Conservation (phyloP, 2,888 invertebrate species). For the Campoplex capitator region DNA sequence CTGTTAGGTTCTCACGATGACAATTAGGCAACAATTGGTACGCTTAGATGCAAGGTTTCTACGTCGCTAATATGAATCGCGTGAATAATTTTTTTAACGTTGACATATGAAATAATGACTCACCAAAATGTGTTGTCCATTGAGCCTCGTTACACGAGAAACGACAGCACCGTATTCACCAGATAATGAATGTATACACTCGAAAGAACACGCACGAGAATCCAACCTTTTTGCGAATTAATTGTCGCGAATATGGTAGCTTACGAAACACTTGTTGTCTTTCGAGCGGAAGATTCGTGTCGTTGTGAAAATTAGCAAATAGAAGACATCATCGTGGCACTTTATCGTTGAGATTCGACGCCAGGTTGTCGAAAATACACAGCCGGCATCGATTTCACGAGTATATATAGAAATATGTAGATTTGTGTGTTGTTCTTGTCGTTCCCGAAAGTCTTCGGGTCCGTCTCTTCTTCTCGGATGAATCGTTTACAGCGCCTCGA, state of each 20-base stretch:
- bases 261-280: neutral
- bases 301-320: neutral
- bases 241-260: neutral
- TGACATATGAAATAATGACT: constrained; percentile 53
- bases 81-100: constrained; percentile 27
- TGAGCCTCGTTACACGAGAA: constrained; percentile 58
- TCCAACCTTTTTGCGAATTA: constrained; percentile 3
- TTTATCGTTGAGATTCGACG: constrained; percentile 37
- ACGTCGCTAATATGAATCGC: constrained; percentile 42
- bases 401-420: neutral
- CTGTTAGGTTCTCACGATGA: neutral
- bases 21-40: constrained; percentile 24
- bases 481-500: constrained; percentile 53
- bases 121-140: constrained; percentile 69
- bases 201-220: constrained; percentile 23
- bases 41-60: neutral
- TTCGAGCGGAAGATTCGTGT: constrained; percentile 36
- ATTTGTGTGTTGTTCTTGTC: constrained; percentile 26
- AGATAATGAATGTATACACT: constrained; percentile 13
- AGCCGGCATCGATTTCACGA: neutral
- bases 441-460: constrained; percentile 15
- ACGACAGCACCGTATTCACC: constrained; percentile 60
- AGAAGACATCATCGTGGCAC: neutral
- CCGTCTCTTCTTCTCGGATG: constrained; percentile 41
- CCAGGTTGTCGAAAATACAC: constrained; percentile 5